phyloP scores from a whole-genome alignment of 2,113 vertebrate genomes.

The Pungitius pungitius region DNA sequence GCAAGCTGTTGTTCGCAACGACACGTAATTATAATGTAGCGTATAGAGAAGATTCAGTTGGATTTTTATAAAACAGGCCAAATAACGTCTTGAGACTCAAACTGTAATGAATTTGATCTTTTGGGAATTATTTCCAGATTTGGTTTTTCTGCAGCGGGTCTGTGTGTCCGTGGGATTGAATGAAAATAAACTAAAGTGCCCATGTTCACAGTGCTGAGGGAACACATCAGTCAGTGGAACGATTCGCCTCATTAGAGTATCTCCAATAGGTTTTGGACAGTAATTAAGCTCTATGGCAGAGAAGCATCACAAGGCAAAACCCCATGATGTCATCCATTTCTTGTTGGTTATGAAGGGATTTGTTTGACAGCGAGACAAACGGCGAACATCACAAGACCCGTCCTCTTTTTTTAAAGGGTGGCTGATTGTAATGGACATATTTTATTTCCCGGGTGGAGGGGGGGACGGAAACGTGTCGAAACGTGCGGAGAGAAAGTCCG shows the following conservation, averaged over 20 bases:
- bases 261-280: background rate
- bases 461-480: background rate
- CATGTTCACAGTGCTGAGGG: background rate
- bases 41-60: background rate
- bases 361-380: background rate
- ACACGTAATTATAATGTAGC: background rate
- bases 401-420: background rate
- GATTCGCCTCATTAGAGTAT: too few species aligned
- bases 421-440: background rate
- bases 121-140: constrained; percentile 5
- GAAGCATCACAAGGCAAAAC: background rate
- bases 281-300: background rate
- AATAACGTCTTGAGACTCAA: background rate
- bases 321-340: background rate
- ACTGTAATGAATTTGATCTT: background rate
- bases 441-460: background rate
- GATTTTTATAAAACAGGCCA: background rate
- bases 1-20: background rate
- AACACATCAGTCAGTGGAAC: constrained; percentile 6
- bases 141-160: background rate
- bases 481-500: constrained; percentile 4
- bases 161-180: background rate
- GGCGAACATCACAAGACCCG: background rate
- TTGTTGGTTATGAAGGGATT: background rate
- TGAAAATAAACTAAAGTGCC: constrained; percentile 2